A percentile compares a stretch with the other conserved stretches of the same genome.
These are phyloP conservation scores for Ceyx melanurus DNA, from an alignment of 2,113 vertebrate species.

Conservation along the genomic window DNA sequence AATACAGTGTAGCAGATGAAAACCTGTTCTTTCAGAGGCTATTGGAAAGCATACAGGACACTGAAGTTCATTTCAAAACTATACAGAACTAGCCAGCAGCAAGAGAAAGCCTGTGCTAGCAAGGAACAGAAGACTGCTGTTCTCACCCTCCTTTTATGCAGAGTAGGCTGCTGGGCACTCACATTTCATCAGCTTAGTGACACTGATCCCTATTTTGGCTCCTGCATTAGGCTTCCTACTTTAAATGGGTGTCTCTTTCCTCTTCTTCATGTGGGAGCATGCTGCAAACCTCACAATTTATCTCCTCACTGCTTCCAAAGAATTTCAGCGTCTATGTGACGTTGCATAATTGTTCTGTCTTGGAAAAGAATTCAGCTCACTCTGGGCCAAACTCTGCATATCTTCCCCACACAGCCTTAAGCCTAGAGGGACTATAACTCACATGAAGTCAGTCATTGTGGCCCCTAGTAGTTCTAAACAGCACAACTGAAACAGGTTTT, in stretches of 20 bases:
- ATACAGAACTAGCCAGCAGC: not conserved
- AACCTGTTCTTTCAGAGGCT: not conserved
- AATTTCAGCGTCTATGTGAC: not conserved
- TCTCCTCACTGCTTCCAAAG: not conserved
- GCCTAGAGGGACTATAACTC: not conserved
- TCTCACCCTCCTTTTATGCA: not conserved
- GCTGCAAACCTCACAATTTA: not conserved
- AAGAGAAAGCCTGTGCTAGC: not conserved
- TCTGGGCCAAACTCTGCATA: not conserved
- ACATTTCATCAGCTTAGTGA: not conserved
- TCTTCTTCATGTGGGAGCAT: not conserved
- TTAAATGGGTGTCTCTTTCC: not conserved
- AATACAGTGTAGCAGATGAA: not conserved
- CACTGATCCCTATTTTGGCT: not conserved
- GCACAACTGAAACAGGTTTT: not conserved
- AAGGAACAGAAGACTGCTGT: not conserved
- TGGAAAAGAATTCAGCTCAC: not conserved
- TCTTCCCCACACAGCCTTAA: not conserved
- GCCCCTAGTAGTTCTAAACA: not conserved
- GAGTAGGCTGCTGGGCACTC: not conserved
- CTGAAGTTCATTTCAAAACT: not conserved
- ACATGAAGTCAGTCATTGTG: not conserved
- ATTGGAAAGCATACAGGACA: not conserved
- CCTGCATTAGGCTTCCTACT: not conserved
- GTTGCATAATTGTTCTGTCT: slow-evolving; percentile 46